phyloP scores from a whole-genome alignment of 23 tunicate species.

The Trididemnum miniatum region DNA sequence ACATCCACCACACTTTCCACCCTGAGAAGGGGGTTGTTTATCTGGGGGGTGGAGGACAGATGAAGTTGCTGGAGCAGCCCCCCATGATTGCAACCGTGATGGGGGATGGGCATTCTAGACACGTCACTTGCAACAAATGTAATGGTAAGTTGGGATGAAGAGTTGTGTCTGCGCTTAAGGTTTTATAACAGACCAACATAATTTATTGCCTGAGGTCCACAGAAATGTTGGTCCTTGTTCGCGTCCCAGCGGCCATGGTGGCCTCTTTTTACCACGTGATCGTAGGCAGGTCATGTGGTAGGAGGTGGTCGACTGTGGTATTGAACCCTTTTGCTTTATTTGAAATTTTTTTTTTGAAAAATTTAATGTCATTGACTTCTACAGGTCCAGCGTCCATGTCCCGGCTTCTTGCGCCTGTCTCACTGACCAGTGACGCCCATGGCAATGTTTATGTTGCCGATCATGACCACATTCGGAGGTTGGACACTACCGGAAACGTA shows the following conservation, averaged over 20 bases:
- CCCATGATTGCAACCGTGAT: conserved; percentile 91
- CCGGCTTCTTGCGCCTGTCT: conserved; percentile 66
- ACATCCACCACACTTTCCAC: conserved; percentile 77
- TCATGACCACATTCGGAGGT: conserved; percentile 74
- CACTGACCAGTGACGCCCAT: conserved; percentile 65
- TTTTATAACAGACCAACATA: too few relatives aligned
- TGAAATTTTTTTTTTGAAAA: too few relatives aligned
- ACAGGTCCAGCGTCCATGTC: conserved; percentile 57
- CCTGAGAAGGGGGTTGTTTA: conserved; percentile 68
- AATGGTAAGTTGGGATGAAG: too few relatives aligned
- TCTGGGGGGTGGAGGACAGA: conserved; percentile 80
- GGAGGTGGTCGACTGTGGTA: too few relatives aligned
- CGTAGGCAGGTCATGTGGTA: too few relatives aligned
- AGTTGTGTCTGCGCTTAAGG: too few relatives aligned
- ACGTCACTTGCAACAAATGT: conserved; percentile 56
- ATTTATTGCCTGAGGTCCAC: too few relatives aligned
- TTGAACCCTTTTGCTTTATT: too few relatives aligned
- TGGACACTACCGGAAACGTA: conserved; percentile 68
- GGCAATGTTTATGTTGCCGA: conserved; percentile 93
- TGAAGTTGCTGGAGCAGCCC: conserved; percentile 70
- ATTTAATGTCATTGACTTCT: too few relatives aligned
- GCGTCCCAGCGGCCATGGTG: too few relatives aligned
- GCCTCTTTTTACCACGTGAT: too few relatives aligned
- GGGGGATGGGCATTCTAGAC: conserved; percentile 77
- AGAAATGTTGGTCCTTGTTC: too few relatives aligned